Evolutionary conservation across 2,888 invertebrate genomes (phyloP).

Genomic region (Falcaria lacertinaria): DNA sequence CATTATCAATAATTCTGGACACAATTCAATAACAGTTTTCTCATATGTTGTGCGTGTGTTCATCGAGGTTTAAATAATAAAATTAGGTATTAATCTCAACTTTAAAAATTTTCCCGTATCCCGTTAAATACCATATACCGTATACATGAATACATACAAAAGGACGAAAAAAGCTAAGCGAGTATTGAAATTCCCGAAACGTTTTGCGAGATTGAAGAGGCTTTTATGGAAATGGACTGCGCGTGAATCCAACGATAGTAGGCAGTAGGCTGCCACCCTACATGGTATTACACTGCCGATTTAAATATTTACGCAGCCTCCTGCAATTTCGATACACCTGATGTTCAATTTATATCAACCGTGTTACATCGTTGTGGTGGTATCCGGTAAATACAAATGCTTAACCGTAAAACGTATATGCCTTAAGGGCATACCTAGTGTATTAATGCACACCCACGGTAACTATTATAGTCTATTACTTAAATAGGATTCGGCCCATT

Average conservation of each 20-base stretch:
- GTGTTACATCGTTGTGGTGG: constrained; percentile 21
- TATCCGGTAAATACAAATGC: constrained; percentile 28
- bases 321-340: constrained; percentile 66
- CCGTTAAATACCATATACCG: too few relatives aligned
- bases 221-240: constrained; percentile 77
- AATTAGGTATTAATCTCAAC: too few relatives aligned
- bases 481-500: too few relatives aligned
- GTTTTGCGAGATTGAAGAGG: constrained; percentile 78
- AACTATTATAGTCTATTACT: background rate
- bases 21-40: too few relatives aligned
- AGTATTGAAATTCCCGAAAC: constrained; percentile 76
- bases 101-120: too few relatives aligned
- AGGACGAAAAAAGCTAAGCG: constrained; percentile 59
- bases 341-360: constrained; percentile 49
- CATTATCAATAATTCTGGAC: too few relatives aligned
- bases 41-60: too few relatives aligned
- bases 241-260: constrained; percentile 66
- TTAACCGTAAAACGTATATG: constrained; percentile 10
- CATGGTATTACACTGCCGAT: constrained; percentile 49
- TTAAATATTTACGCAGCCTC: constrained; percentile 68
- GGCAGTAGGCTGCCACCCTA: constrained; percentile 33
- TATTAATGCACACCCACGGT: constrained; percentile 13
- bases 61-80: too few relatives aligned
- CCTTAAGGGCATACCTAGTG: background rate
- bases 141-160: constrained; percentile 11